phyloP scores from a whole-genome alignment of 2,888 invertebrate genomes.

The Drosophila koepferae region DNA sequence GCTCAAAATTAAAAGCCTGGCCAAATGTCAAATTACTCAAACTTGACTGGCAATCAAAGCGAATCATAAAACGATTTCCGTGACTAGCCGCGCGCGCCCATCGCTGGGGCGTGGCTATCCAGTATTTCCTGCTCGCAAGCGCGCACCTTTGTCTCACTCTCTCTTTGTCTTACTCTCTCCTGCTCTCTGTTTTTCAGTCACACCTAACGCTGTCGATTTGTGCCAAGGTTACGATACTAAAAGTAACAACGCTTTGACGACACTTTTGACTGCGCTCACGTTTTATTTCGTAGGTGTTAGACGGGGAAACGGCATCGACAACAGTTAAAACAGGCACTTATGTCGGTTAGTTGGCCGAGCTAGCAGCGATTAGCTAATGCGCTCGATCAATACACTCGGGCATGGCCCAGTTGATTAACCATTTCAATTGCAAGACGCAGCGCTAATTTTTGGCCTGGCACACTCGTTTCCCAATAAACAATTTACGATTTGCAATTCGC shows the following conservation, averaged over 20 bases:
- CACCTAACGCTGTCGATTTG: conserved; percentile 36
- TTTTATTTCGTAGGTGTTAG: conserved; percentile 74
- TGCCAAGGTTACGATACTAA: conserved; percentile 67
- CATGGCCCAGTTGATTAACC: conserved; percentile 24
- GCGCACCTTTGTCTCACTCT: neutral
- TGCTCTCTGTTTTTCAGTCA: neutral
- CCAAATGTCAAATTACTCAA: conserved; percentile 64
- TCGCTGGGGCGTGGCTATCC: conserved; percentile 31
- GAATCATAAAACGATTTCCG: conserved; percentile 46
- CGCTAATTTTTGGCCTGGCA: conserved; percentile 20
- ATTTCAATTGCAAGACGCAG: conserved; percentile 55
- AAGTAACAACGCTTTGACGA: conserved; percentile 40
- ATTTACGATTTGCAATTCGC: conserved; percentile 38
- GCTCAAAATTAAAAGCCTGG: conserved; percentile 37
- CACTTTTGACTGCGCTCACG: conserved; percentile 51
- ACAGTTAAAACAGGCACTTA: conserved; percentile 46
- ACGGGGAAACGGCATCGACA: conserved; percentile 42
- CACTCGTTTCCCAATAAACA: conserved; percentile 15
- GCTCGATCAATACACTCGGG: conserved; percentile 42
- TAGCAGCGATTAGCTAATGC: conserved; percentile 50
- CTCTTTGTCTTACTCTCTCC: neutral
- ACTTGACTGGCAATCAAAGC: conserved; percentile 45
- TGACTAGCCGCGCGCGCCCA: conserved; percentile 15
- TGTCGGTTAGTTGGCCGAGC: conserved; percentile 31
- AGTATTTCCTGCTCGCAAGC: conserved; percentile 44